A percentile compares a stretch with the other conserved stretches of the same genome.
Conservation (phyloP, 2,888 invertebrate genomes). For the Xestia sexstrigata region DNA sequence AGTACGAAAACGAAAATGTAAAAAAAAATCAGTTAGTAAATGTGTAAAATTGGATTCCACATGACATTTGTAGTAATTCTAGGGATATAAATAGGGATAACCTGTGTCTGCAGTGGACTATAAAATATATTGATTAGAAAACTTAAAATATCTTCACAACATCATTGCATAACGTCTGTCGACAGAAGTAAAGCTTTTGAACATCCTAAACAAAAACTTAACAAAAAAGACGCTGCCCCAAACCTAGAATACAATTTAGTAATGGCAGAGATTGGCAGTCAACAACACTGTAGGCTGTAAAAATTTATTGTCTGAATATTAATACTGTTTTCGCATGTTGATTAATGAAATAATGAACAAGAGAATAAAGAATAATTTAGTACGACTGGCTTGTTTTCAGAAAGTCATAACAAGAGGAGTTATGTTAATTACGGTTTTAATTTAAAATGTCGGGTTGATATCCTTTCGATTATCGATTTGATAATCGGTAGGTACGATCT, state of each 20-base stretch:
- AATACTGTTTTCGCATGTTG: constrained; percentile 56
- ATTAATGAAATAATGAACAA: constrained; percentile 58
- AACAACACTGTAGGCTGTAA: constrained; percentile 58
- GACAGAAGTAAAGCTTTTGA: background rate
- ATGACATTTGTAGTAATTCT: background rate
- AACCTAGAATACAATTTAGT: constrained; percentile 52
- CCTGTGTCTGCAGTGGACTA: background rate
- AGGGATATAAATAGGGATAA: background rate
- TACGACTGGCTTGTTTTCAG: constrained; percentile 13
- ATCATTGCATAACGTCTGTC: background rate
- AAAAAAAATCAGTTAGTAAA: background rate
- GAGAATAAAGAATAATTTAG: constrained; percentile 22
- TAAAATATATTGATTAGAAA: background rate
- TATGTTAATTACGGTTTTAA: background rate
- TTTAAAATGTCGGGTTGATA: constrained; percentile 2
- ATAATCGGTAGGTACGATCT: constrained; percentile 16
- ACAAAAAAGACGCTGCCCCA: constrained; percentile 20
- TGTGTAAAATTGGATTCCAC: background rate
- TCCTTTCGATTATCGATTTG: constrained; percentile 11
- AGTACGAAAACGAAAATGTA: background rate
- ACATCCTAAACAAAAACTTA: background rate
- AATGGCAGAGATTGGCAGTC: constrained; percentile 48
- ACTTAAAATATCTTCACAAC: background rate
- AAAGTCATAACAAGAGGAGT: background rate
- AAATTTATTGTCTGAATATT: constrained; percentile 62